These are phyloP conservation scores for Anguilla japonica DNA, from an alignment of 2,113 vertebrate genomes.

Conservation along the genomic window DNA sequence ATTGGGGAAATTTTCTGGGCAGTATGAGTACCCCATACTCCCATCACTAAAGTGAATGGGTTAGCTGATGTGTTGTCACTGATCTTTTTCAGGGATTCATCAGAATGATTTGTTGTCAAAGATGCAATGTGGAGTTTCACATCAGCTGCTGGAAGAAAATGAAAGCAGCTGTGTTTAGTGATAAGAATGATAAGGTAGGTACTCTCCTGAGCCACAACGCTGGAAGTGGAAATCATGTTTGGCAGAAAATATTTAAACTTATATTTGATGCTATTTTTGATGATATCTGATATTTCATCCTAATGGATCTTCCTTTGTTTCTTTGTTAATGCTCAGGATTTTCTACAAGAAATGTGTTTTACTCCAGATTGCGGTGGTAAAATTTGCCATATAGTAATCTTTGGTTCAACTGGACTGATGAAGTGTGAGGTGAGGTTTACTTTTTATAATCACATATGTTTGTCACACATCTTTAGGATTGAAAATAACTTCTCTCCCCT, in stretches of 20 bases:
- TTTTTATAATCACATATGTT: not conserved
- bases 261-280: no score
- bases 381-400: conserved; percentile 85
- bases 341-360: conserved; percentile 82
- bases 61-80: not conserved
- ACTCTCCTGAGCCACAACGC: conserved; percentile 23
- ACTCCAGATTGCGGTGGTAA: conserved; percentile 87
- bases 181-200: conserved; percentile 98
- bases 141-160: conserved; percentile 90
- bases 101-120: conserved; percentile 80
- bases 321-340: conserved; percentile 73
- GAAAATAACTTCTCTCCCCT: not conserved
- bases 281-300: no score
- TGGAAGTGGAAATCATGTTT: not conserved
- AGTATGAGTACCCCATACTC: not conserved
- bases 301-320: not conserved
- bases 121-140: conserved; percentile 88
- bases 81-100: conserved; percentile 82
- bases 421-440: conserved; percentile 83
- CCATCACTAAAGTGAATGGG: not conserved
- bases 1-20: not conserved
- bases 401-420: conserved; percentile 75
- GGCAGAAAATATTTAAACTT: not conserved
- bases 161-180: conserved; percentile 73
- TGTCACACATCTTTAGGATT: not conserved